Evolutionary conservation across 2,888 invertebrate species (phyloP).

Genomic region (Gastracanthus pulcherrimus): DNA sequence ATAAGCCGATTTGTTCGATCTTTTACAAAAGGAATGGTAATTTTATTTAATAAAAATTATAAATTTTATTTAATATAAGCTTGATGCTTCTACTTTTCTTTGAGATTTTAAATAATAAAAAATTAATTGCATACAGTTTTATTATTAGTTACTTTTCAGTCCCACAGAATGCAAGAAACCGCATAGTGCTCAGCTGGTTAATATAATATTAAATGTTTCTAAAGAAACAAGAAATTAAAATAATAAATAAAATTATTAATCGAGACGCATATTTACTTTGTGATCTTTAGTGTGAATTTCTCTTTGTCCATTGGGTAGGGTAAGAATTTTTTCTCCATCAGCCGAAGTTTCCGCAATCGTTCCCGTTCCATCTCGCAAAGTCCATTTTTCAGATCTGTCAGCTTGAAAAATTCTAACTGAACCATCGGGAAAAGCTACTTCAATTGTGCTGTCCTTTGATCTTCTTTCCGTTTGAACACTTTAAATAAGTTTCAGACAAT

Average conservation of each 20-base stretch:
- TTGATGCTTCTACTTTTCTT: too few relatives aligned
- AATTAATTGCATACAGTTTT: too few relatives aligned
- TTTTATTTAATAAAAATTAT: too few relatives aligned
- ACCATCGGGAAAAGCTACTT: slow-evolving; percentile 90
- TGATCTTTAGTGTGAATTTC: slow-evolving; percentile 91
- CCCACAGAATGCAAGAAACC: too few relatives aligned
- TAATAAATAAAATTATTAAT: slow-evolving; percentile 11
- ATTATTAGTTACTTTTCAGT: neutral
- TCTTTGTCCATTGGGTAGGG: slow-evolving; percentile 91
- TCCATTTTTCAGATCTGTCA: slow-evolving; percentile 88
- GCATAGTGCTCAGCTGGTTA: too few relatives aligned
- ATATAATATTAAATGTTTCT: neutral
- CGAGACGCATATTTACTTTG: slow-evolving; percentile 87
- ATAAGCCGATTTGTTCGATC: too few relatives aligned
- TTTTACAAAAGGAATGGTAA: too few relatives aligned
- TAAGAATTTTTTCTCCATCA: slow-evolving; percentile 87
- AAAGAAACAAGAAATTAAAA: neutral
- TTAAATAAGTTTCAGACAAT: too few relatives aligned
- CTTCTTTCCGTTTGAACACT: slow-evolving; percentile 93
- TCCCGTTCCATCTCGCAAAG: slow-evolving; percentile 90
- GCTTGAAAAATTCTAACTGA: slow-evolving; percentile 85
- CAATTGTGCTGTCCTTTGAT: slow-evolving; percentile 87
- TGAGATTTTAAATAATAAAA: too few relatives aligned
- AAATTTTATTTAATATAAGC: too few relatives aligned
- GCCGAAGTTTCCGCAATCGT: slow-evolving; percentile 82